Conservation (phyloP, 2,113 vertebrate genomes). For the Tenebrosternarchus preto region DNA sequence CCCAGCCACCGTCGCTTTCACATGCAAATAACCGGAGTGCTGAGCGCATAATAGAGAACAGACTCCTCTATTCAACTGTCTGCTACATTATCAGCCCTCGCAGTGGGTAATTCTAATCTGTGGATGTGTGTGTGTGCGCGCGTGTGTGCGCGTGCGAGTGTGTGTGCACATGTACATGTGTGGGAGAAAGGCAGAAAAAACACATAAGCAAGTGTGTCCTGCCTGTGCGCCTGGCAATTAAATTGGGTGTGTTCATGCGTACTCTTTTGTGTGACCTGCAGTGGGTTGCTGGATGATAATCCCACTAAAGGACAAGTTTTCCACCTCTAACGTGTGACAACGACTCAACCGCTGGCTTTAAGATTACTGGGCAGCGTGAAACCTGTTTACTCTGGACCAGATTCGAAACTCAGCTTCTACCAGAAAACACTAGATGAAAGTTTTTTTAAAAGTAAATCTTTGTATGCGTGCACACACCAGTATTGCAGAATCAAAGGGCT, state of each 20-base stretch:
- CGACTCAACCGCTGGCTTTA: constrained; percentile 67
- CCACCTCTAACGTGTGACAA: constrained; percentile 51
- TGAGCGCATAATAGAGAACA: constrained; percentile 63
- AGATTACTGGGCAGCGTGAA: constrained; percentile 46
- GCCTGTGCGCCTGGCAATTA: constrained; percentile 46
- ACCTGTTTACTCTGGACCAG: constrained; percentile 2
- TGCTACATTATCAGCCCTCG: constrained; percentile 76
- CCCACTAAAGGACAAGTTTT: constrained; percentile 67
- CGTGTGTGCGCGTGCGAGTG: background rate
- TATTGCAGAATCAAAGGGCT: background rate
- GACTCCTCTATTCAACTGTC: constrained; percentile 73
- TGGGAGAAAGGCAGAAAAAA: constrained; percentile 27
- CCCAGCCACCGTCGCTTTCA: constrained; percentile 71
- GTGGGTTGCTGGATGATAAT: constrained; percentile 79
- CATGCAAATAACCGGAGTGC: constrained; percentile 69
- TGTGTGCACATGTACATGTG: constrained; percentile 25
- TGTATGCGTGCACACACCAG: background rate
- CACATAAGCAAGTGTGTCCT: constrained; percentile 38
- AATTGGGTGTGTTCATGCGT: constrained; percentile 26
- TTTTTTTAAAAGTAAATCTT: constrained; percentile 11
- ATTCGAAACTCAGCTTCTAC: constrained; percentile 4
- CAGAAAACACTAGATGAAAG: background rate
- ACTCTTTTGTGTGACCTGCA: constrained; percentile 50
- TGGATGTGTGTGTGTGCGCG: constrained; percentile 5
- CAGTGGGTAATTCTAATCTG: constrained; percentile 65